Evolutionary conservation across 2,113 vertebrate genomes (phyloP), one percentile per base, ranked within the genome.

Genomic region (Turnix velox): DNA sequence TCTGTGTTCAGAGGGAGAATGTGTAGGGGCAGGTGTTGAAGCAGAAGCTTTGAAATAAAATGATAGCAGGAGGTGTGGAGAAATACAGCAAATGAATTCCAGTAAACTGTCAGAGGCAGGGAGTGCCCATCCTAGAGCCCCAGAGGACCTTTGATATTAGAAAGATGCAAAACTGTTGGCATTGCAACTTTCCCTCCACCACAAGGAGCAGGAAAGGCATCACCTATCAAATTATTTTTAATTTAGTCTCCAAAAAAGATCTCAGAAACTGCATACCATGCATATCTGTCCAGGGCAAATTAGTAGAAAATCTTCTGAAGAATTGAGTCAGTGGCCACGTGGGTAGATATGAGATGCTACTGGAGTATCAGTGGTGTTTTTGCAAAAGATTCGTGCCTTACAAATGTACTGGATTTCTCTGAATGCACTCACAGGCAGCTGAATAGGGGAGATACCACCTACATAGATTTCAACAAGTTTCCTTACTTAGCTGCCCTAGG

Each of bases 351-450:
- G 52, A 39, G 20, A 25, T 9, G 14, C 7, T 22, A 31, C 51
- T 10, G 57, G 42, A 59, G 66, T 46, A 71, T 33, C 51, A 55
- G 45, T 0, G 0, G 8, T 4, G 23, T 4, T 24, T n/a, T 67
- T 27, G 30, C 52, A 42, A 23, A 67, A 55, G 42, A 63, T 74
- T 24, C 25, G 4, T 28, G 30, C 19, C 27, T 58, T 63, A 54
- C 14, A 23, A 58, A 49, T 5, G 12, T 8, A 22, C 12, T 40
- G 31, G 25, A 27, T 79, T 58, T 35, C 48, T 79, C 33, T 68
- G 52, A 67, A 18, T 9, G 3, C 0, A 0, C 49, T 67, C 43
- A 61, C 10, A 35, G 66, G 24, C 8, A 4, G 14, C 30, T 45
- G 22, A 75, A 33, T 17, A 82, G 25, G n/a, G 52, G 23, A 76